Evolutionary conservation across 2,797 vertebrate genomes (phyloP), one percentile per base, ranked within the genome.

Genomic region (Muscicapa striata): DNA sequence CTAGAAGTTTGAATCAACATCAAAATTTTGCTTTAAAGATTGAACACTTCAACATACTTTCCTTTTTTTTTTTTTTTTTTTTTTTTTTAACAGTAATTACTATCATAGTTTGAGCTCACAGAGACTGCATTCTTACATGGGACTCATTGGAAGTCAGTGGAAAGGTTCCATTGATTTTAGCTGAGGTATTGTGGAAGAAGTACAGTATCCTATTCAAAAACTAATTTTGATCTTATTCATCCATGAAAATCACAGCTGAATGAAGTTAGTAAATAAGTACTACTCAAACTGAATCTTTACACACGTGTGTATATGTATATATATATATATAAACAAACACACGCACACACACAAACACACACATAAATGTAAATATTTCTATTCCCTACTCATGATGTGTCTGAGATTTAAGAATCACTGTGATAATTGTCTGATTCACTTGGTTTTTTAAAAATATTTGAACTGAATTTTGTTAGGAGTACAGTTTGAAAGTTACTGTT

Each of bases 261-360:
- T 61, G 3, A 26, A 66, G 8, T 49, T 38, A 69, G 13, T 23
- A 80, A 83, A 41, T 26, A 34, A 26, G 8, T 46, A 62, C 69
- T 76, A 61, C 20, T 64, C 26, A 68, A 62, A 11, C 7, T 52
- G 55, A 49, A 49, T 80, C 18, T 82, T 90, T 52, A 36, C 5
- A 21, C 5, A 21, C 19, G 23, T 1, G 2, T 38, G 8, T 9
- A 38, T 43, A 48, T 19, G 45, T 5, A 40, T 40, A 40, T 40
- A 40, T 14, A 40, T 40, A 15, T 29, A 57, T n/a, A 12, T 30
- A 29, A n/a, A 63, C 18, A 16, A 4, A 15, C 1, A 81, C 4
- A 15, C 1, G 74, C 4, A 15, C 1, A 81, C 4, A 15, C 1
- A 11, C n/a, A 16, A 7, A 43, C 18, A 19, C 18, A 15, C 5